Percentiles rank a stretch among this genome's conserved stretches.
Conservation (phyloP, 2,797 vertebrate genomes). For the Alcedo atthis region DNA sequence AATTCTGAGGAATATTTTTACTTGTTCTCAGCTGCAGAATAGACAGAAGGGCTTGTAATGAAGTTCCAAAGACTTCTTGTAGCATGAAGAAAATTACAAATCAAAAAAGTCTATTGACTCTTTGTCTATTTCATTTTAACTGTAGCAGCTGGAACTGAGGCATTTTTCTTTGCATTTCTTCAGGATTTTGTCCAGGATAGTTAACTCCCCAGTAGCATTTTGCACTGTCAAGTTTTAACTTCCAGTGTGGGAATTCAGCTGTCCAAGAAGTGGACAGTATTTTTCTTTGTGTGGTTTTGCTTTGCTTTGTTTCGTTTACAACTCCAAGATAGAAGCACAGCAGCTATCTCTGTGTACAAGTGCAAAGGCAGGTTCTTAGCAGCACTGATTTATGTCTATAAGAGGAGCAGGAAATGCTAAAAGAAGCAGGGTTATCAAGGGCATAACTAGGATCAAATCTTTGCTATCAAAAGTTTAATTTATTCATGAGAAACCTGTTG, state of each 20-base stretch:
- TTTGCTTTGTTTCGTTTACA: not conserved
- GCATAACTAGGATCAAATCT: not conserved
- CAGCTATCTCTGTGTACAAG: not conserved
- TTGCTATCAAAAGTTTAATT: not conserved
- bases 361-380: not conserved
- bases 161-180: not conserved
- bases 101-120: not conserved
- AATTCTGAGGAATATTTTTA: not conserved
- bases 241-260: not conserved
- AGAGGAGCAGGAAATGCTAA: not conserved
- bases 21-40: not conserved
- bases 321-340: not conserved
- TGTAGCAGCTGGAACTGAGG: not conserved
- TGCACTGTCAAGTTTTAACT: not conserved
- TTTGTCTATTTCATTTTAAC: not conserved
- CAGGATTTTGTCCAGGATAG: not conserved
- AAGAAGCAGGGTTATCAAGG: not conserved
- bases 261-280: not conserved
- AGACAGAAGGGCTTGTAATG: not conserved
- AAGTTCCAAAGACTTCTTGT: not conserved
- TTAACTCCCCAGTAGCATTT: not conserved
- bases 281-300: not conserved
- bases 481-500: not conserved
- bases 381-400: not conserved
- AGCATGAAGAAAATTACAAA: not conserved